A percentile compares a stretch with the other conserved stretches of the same genome.
phyloP scores from a whole-genome alignment of 2,888 invertebrate species.

The Pollenia griseotomentosa region DNA sequence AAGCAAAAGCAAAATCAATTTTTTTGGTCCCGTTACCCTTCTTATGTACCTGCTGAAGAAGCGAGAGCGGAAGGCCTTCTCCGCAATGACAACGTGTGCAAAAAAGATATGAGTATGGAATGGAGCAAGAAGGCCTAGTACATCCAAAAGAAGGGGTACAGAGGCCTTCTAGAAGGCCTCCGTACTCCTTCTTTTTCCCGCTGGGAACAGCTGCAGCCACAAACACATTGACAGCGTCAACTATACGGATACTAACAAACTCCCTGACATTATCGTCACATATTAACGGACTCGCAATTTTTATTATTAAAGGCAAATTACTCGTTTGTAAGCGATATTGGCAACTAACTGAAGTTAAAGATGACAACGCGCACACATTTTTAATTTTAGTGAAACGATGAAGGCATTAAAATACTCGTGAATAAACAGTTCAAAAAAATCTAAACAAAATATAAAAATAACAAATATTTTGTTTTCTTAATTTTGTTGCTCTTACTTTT shows the following conservation, averaged over 20 bases:
- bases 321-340: conserved; percentile 47
- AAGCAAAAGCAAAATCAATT: too few species aligned
- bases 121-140: too few species aligned
- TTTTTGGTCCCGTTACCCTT: too few species aligned
- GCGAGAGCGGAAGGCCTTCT: too few species aligned
- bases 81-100: too few species aligned
- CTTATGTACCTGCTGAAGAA: too few species aligned
- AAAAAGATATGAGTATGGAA: too few species aligned
- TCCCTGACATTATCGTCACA: conserved; percentile 24
- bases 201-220: conserved; percentile 9
- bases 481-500: conserved; percentile 11
- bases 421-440: conserved; percentile 35
- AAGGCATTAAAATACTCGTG: conserved; percentile 19
- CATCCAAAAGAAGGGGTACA: too few species aligned
- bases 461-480: conserved; percentile 26
- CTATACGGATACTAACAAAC: conserved; percentile 1
- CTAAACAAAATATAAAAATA: conserved; percentile 23
- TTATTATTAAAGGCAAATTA: conserved; percentile 52
- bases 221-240: conserved; percentile 18
- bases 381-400: conserved; percentile 22
- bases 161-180: too few species aligned
- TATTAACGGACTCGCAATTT: conserved; percentile 60
- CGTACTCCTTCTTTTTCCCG: too few species aligned
- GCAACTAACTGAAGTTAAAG: conserved; percentile 33
- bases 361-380: conserved; percentile 15